These are phyloP conservation scores for Eristalis pertinax DNA, from an alignment of 2,888 invertebrate species.

Conservation along the genomic window DNA sequence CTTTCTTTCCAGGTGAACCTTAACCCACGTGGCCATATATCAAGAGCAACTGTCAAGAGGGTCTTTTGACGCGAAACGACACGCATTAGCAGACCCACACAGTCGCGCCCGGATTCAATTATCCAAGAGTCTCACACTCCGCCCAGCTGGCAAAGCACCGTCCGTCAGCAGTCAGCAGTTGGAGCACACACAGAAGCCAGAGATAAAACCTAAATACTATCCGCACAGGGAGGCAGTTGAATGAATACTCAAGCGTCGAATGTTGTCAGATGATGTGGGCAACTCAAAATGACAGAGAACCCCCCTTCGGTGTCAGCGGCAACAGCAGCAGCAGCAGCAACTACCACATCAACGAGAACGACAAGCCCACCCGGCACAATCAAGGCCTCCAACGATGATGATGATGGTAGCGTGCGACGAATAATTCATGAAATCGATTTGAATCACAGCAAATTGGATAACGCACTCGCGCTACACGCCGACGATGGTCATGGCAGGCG, in stretches of 20 bases:
- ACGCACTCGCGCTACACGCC: conserved; percentile 37
- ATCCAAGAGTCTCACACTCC: background rate
- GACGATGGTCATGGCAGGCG: conserved; percentile 31
- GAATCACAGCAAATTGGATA: conserved; percentile 52
- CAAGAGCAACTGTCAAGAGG: background rate
- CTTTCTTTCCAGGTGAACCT: background rate
- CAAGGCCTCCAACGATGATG: conserved; percentile 8
- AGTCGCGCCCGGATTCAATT: background rate
- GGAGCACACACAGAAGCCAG: background rate
- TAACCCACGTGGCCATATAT: background rate
- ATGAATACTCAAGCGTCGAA: conserved; percentile 73
- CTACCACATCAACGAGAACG: conserved; percentile 55
- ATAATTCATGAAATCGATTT: conserved; percentile 50
- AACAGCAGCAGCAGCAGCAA: conserved; percentile 73
- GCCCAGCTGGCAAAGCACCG: too few relatives aligned
- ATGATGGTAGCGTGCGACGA: conserved; percentile 38
- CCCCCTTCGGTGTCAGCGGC: conserved; percentile 52
- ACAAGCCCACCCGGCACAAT: conserved; percentile 9
- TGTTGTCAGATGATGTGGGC: conserved; percentile 63
- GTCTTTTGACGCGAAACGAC: background rate
- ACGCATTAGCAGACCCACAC: background rate
- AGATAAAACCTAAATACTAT: conserved; percentile 26
- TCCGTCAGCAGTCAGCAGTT: too few relatives aligned
- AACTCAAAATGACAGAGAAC: conserved; percentile 71
- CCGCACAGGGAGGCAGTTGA: conserved; percentile 62